Evolutionary conservation across 53 echinoderm and acorn worm genomes (phyloP).

Genomic region (Hippasteria phrygiana): DNA sequence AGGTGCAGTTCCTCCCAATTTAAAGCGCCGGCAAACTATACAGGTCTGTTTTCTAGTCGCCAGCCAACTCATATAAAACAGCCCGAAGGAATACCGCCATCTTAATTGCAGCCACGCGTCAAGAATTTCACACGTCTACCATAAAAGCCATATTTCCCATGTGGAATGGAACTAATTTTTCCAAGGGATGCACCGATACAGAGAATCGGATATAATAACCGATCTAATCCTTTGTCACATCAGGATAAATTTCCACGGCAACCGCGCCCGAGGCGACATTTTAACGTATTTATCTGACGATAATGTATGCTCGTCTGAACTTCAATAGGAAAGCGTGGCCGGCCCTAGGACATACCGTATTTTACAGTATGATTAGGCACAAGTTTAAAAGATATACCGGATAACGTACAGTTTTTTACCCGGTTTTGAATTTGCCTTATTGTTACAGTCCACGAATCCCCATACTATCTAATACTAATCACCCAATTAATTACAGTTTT

Average conservation of each 20-base stretch:
- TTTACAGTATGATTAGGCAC: no score
- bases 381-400: no score
- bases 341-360: no score
- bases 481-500: no score
- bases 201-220: slow-evolving; percentile 28
- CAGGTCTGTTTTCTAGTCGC: slow-evolving; percentile 8
- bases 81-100: slow-evolving; percentile 38
- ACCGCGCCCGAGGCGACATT: not conserved
- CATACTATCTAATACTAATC: no score
- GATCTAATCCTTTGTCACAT: slow-evolving; percentile 25
- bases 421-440: no score
- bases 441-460: no score
- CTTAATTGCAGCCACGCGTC: slow-evolving; percentile 32
- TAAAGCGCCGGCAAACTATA: slow-evolving; percentile 21
- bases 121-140: not conserved
- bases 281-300: not conserved
- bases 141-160: slow-evolving; percentile 56
- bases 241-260: slow-evolving; percentile 22
- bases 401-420: no score
- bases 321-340: no score
- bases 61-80: slow-evolving; percentile 16
- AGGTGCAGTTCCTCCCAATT: slow-evolving; percentile 14
- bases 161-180: slow-evolving; percentile 45
- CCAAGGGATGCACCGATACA: slow-evolving; percentile 35
- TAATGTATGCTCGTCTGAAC: not conserved